These are phyloP conservation scores for Brachionus plicatilis DNA, from an alignment of 1,140 invertebrate species.

Conservation along the genomic window DNA sequence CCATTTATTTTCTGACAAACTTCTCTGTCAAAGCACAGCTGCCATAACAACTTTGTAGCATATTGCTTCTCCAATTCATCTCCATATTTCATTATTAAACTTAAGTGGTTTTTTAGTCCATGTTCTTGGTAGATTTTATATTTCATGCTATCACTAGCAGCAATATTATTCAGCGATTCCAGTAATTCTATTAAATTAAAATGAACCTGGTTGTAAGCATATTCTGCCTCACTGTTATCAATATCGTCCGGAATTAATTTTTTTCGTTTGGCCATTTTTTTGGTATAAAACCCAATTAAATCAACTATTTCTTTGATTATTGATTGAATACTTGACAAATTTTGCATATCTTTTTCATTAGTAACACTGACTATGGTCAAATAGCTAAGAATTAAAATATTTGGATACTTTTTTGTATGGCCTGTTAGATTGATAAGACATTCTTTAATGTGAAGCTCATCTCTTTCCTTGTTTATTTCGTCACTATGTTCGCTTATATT, in stretches of 20 bases:
- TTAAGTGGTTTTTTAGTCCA: not conserved
- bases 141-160: slow-evolving; percentile 20
- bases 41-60: not conserved
- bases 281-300: not conserved
- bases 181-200: not conserved
- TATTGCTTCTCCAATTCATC: not conserved
- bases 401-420: not conserved
- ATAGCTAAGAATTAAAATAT: not conserved
- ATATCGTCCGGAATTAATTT: not conserved
- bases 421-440: not conserved
- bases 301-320: not conserved
- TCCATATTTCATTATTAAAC: not conserved
- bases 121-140: slow-evolving; percentile 19
- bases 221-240: not conserved
- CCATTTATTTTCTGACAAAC: not conserved
- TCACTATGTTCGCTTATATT: not conserved
- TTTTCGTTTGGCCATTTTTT: not conserved
- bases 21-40: slow-evolving; percentile 5
- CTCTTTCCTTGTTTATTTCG: not conserved
- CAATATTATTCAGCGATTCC: not conserved
- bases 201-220: not conserved
- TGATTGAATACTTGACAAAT: not conserved
- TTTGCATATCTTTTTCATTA: slow-evolving; percentile 5
- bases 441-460: not conserved
- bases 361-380: not conserved